Evolutionary conservation across 2,888 invertebrate genomes (phyloP), one percentile per base, ranked within the genome.

Genomic region (Zootermopsis nevadensis): DNA sequence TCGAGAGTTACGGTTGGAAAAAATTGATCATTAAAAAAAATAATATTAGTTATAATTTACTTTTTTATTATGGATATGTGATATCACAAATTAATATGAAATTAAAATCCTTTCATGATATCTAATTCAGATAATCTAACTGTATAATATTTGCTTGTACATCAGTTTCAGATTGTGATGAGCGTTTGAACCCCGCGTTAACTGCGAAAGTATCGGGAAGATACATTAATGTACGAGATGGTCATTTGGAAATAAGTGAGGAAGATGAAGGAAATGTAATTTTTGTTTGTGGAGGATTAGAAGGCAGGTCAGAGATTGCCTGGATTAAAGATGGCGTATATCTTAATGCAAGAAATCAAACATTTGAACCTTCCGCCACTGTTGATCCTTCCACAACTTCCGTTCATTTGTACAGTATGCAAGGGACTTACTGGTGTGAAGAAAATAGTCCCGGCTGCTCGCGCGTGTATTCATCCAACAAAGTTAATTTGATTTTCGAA

Each of bases 241-340:
- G 24, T 24, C 6, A 24, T n/a, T 15, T 66, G 24, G 27, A 66
- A n/a, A 66, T 66, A 66, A 66, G 24, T 15, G 66, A 66, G 24
- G 27, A n/a, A 7, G 66, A 66, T 15, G 24, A 66, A 24, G 66
- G 24, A 15, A 24, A 66, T 24, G 24, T 66, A 66, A n/a, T 27
- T 15, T 66, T 66, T 27, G 12, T 7, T 24, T 66, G 66, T 27
- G 27, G 24, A 66, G 24, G n/a, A 15, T 10, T 24, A n/a, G 24
- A 22, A 7, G 24, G 27, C 6, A 66, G 24, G 7, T 10, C 66
- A 66, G 24, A 7, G 24, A n/a, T n/a, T 66, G 66, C 8, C 24
- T 66, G 66, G 66, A 66, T 66, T 15, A 66, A 66, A 66, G 66
- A 66, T 66, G 66, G 66, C 7, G 66, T 66, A 27, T 66, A 66